Base-by-base conservation (phyloP, 2,797 vertebrate species). In the Lateolabrax maculatus region DNA sequence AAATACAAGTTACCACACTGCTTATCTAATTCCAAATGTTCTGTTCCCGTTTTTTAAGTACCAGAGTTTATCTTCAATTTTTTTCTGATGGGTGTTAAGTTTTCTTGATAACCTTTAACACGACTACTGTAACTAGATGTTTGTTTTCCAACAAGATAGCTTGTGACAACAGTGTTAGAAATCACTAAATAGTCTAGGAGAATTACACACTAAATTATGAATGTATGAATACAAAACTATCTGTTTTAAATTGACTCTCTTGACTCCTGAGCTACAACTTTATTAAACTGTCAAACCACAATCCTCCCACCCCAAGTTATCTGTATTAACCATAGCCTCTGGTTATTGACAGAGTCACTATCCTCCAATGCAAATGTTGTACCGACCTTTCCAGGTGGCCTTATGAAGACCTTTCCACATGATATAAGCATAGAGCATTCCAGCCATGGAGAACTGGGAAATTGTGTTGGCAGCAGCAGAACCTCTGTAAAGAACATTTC, bases 371-470 rank as follows among this genome's bases (percentile, higher is more conserved):
- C 27, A 71, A 19, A 61, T 68, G 41, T 63, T 29, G 9, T 36
- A 62, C 75, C 91, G 46, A 99, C 98, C 98, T 93, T 76, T 92
- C 97, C 97, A 99, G 0, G 98, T 98, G 9, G 93, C 90, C 74
- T 95, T 95, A 2, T 99, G 93, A 68, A 98, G 95, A 72, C 95
- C 97, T 90, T 83, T 96, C 89, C 93, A 95, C 37, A 94, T 41
- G 61, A 99, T 95, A 2, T 96, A 97, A 23, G 92, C 44, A 48
- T 95, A 93, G 15, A 99, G 96, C 16, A 96, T 53, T n/a, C 90
- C 56, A 21, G 94, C 91, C 92, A 98, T 88, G 36, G 84, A 77
- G 66, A 95, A 96, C 90, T 97, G 95, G 1, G 98, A 97, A 25
- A 96, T 62, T 0, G 86, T 85, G 81, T 97, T 98, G 34, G 97